Evolutionary conservation across 2,888 invertebrate species (phyloP).

Genomic region (Acleris literana): DNA sequence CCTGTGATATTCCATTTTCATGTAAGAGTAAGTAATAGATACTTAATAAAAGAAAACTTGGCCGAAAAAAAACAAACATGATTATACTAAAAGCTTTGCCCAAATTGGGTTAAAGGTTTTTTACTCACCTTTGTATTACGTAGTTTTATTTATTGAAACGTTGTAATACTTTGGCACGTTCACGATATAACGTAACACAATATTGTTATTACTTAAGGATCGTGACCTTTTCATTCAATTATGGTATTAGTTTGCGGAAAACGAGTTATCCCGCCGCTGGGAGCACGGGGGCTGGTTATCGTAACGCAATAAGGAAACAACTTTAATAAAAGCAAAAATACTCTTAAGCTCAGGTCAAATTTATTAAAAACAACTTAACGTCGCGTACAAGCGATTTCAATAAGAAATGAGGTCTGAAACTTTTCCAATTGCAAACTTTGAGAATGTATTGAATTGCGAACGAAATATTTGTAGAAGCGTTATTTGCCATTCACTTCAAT

Average conservation of each 20-base stretch:
- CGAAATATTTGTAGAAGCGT: conserved; percentile 12
- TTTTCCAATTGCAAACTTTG: conserved; percentile 23
- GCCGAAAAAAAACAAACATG: conserved; percentile 2
- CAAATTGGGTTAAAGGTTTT: conserved; percentile 30
- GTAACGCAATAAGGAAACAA: neutral
- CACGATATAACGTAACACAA: conserved; percentile 1
- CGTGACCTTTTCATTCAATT: conserved; percentile 11
- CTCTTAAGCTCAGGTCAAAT: neutral
- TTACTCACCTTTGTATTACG: conserved; percentile 5
- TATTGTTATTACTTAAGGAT: conserved; percentile 17
- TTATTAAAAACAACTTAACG: neutral
- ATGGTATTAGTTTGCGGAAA: conserved; percentile 9
- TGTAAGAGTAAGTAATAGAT: too few species aligned
- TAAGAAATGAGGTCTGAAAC: conserved; percentile 5
- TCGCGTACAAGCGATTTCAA: neutral
- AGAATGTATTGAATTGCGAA: conserved; percentile 12
- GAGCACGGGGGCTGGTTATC: neutral
- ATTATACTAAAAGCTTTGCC: conserved; percentile 21
- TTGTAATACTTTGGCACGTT: conserved; percentile 3
- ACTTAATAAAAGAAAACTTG: neutral
- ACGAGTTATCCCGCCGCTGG: conserved; percentile 6
- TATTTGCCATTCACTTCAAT: conserved; percentile 4
- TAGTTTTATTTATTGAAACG: neutral
- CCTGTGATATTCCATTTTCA: too few species aligned
- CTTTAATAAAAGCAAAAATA: neutral